phyloP scores from a whole-genome alignment of 2,888 invertebrate genomes.

The Apodemia zela region DNA sequence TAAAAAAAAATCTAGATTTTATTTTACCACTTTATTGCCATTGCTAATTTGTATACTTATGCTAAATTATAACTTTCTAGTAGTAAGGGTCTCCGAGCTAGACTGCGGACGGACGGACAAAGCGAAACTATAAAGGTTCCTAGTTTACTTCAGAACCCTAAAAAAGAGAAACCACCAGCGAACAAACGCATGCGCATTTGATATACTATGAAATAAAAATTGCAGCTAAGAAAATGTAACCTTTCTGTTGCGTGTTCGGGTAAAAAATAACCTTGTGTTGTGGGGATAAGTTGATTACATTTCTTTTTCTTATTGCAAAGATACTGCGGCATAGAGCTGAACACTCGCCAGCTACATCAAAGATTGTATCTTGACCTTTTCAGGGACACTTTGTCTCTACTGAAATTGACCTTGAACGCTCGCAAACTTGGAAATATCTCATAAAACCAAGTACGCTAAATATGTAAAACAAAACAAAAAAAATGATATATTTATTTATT shows the following conservation, averaged over 20 bases:
- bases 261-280: not conserved
- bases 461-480: not conserved
- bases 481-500: too few relatives aligned
- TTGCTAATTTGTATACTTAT: too few relatives aligned
- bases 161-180: too few relatives aligned
- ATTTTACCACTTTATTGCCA: too few relatives aligned
- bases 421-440: constrained; percentile 11
- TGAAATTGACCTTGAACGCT: constrained; percentile 30
- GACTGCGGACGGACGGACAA: too few relatives aligned
- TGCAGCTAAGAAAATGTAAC: not conserved
- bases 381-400: constrained; percentile 30
- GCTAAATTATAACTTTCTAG: too few relatives aligned
- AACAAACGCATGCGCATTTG: too few relatives aligned
- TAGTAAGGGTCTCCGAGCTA: too few relatives aligned
- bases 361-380: constrained; percentile 34
- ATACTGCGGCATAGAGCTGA: constrained; percentile 27
- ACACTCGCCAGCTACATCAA: constrained; percentile 31
- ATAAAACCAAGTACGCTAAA: constrained; percentile 10
- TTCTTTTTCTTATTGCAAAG: constrained; percentile 12
- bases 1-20: too few relatives aligned
- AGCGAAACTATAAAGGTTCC: too few relatives aligned
- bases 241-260: not conserved
- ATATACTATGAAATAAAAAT: not conserved
- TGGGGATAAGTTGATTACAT: constrained; percentile 10
- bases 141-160: too few relatives aligned